Evolutionary conservation across 2,888 invertebrate species (phyloP).

Genomic region (Laspeyria flexula): DNA sequence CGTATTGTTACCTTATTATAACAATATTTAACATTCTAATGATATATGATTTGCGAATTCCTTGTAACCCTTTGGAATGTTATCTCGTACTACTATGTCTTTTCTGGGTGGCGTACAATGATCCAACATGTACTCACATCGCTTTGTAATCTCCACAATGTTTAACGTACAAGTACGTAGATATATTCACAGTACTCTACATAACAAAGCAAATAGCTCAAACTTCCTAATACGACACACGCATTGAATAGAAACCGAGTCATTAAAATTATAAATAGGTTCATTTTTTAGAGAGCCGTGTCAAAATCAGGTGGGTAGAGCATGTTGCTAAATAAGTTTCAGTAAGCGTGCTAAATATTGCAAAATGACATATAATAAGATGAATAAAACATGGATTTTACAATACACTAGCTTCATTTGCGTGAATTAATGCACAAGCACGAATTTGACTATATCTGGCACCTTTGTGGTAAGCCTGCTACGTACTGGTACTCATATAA

Average conservation of each 20-base stretch:
- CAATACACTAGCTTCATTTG: not conserved
- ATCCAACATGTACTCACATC: too few relatives aligned
- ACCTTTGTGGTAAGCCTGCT: not conserved
- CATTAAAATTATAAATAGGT: conserved; percentile 28
- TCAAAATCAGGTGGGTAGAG: not conserved
- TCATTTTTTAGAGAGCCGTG: not conserved
- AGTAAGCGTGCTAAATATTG: not conserved
- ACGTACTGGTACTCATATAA: too few relatives aligned
- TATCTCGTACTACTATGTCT: too few relatives aligned
- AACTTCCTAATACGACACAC: conserved; percentile 27
- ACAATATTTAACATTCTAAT: too few relatives aligned
- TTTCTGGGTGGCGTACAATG: too few relatives aligned
- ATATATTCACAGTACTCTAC: conserved; percentile 25
- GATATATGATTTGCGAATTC: conserved; percentile 1
- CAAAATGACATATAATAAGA: not conserved
- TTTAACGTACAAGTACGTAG: not conserved
- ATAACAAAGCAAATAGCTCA: conserved; percentile 12
- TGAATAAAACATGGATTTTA: not conserved
- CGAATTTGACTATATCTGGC: not conserved
- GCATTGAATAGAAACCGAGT: conserved; percentile 21
- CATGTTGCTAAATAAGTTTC: conserved; percentile 2
- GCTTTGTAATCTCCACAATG: too few relatives aligned
- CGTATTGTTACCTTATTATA: not conserved
- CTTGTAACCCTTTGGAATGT: not conserved
- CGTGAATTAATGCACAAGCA: not conserved